Conservation (phyloP, 2,797 vertebrate species). For the Chloroceryle amazona region DNA sequence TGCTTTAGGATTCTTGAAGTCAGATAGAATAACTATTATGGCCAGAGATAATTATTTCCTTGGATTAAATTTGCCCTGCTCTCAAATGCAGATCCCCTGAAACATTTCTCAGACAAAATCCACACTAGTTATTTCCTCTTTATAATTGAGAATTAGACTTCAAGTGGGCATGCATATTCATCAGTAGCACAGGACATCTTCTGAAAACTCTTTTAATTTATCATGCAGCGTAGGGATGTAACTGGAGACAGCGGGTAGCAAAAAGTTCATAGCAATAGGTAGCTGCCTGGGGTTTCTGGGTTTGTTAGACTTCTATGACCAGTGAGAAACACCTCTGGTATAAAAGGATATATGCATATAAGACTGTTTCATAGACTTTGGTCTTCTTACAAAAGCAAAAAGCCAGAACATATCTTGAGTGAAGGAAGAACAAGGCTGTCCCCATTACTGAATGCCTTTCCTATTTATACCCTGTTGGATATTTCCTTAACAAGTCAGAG, state of each 20-base stretch:
- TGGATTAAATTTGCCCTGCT: background rate
- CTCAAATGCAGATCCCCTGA: background rate
- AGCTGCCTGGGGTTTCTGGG: background rate
- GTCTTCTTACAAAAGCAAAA: background rate
- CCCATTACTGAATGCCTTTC: background rate
- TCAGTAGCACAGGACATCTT: background rate
- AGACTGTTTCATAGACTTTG: background rate
- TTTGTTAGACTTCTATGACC: background rate
- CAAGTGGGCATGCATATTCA: slow-evolving; percentile 35
- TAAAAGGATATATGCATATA: background rate
- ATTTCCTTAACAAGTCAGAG: slow-evolving; percentile 17
- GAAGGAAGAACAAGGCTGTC: background rate
- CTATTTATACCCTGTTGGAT: background rate
- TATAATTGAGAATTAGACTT: background rate
- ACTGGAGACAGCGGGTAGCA: background rate
- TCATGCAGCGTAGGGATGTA: background rate
- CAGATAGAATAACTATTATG: background rate
- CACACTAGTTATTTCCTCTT: background rate
- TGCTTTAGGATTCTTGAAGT: background rate
- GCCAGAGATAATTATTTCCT: background rate
- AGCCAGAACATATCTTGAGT: background rate
- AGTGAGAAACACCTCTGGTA: background rate
- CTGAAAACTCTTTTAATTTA: slow-evolving; percentile 7
- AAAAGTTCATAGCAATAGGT: background rate
- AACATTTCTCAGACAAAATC: background rate